Conservation (phyloP, 92 coral and sea anemone genomes). For the Parazoanthus atlanticus region DNA sequence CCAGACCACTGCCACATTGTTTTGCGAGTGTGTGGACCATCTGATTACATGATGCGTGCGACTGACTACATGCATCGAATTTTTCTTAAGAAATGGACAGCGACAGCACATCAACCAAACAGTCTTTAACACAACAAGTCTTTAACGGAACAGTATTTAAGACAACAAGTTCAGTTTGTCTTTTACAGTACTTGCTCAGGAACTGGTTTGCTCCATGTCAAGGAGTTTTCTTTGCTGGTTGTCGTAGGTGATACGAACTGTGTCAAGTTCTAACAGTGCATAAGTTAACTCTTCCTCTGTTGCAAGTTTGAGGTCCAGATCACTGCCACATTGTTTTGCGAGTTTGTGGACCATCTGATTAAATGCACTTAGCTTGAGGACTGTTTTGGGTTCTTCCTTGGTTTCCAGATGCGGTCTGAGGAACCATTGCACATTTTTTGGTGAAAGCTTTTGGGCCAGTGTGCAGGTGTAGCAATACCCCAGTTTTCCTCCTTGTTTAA, state of each 20-base stretch:
- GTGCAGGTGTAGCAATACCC: conserved; percentile 14
- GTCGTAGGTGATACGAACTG: conserved; percentile 11
- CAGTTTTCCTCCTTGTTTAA: conserved; percentile 5
- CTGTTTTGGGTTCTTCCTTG: background rate
- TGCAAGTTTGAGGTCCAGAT: conserved; percentile 18
- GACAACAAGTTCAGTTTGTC: no score
- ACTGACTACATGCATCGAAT: no score
- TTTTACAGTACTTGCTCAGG: background rate
- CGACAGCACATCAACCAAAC: no score
- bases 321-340: background rate
- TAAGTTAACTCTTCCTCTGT: conserved; percentile 19
- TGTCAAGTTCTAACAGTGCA: conserved; percentile 15
- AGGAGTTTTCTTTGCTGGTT: conserved; percentile 18
- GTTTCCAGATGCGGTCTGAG: conserved; percentile 2
- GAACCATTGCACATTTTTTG: background rate
- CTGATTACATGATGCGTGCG: background rate
- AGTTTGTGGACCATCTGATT: conserved; percentile 10
- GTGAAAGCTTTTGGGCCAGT: background rate
- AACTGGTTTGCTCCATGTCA: background rate
- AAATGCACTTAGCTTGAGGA: conserved; percentile 4
- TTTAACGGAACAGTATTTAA: no score
- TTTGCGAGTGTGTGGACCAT: no score
- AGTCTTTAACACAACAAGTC: no score
- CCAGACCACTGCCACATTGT: no score
- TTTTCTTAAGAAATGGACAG: no score